Evolutionary conservation across 2,888 invertebrate genomes (phyloP).

Genomic region (Perizoma affinitatum): DNA sequence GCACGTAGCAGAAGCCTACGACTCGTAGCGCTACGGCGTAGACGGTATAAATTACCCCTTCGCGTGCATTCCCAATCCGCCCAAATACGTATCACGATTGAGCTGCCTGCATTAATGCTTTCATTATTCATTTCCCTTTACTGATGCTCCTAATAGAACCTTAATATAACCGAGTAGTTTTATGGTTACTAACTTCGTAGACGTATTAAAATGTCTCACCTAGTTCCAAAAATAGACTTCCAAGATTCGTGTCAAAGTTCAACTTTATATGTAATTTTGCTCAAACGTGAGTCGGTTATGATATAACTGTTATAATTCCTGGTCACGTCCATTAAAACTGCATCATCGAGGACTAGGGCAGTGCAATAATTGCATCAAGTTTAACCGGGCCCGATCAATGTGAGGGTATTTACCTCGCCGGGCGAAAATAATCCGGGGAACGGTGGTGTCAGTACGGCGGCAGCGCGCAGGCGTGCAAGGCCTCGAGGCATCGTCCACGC

Average conservation of each 20-base stretch:
- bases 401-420: slow-evolving; percentile 84
- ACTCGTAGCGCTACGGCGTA: slow-evolving; percentile 26
- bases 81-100: slow-evolving; percentile 17
- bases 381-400: slow-evolving; percentile 82
- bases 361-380: slow-evolving; percentile 83
- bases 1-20: slow-evolving; percentile 21
- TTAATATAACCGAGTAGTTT: neutral
- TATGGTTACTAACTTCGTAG: slow-evolving; percentile 17
- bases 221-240: slow-evolving; percentile 12
- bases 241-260: slow-evolving; percentile 12
- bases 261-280: slow-evolving; percentile 2
- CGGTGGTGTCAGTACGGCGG: slow-evolving; percentile 75
- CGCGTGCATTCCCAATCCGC: slow-evolving; percentile 18
- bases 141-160: neutral
- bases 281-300: slow-evolving; percentile 3
- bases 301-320: slow-evolving; percentile 23
- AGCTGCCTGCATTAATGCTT: slow-evolving; percentile 19
- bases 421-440: slow-evolving; percentile 83
- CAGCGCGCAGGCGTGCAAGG: slow-evolving; percentile 51
- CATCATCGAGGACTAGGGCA: slow-evolving; percentile 73
- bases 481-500: slow-evolving; percentile 32
- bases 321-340: slow-evolving; percentile 59
- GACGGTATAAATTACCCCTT: slow-evolving; percentile 27
- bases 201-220: slow-evolving; percentile 15
- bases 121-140: slow-evolving; percentile 14